Evolutionary conservation across 2,888 invertebrate species (phyloP).

Genomic region (Macrophya annulata): DNA sequence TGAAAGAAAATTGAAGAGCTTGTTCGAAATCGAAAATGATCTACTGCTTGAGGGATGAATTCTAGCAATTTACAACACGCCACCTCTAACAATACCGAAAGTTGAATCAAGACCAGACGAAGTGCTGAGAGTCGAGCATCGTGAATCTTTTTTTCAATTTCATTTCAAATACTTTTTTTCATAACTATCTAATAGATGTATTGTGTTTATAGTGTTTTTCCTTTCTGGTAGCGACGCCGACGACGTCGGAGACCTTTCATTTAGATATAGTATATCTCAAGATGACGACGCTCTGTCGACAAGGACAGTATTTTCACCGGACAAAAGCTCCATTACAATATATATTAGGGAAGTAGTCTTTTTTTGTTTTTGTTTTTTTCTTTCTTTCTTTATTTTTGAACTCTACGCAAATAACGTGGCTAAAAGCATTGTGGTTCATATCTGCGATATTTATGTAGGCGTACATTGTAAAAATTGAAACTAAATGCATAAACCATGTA

Average conservation of each 20-base stretch:
- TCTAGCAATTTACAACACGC: slow-evolving; percentile 77
- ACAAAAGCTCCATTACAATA: slow-evolving; percentile 22
- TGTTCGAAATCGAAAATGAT: slow-evolving; percentile 33
- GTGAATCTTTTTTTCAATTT: slow-evolving; percentile 18
- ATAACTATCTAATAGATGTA: slow-evolving; percentile 11
- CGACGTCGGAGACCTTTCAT: neutral
- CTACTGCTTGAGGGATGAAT: slow-evolving; percentile 55
- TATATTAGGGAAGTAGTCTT: neutral
- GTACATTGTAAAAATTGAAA: neutral
- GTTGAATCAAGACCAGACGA: slow-evolving; percentile 64
- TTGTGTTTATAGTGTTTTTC: neutral
- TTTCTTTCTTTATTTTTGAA: neutral
- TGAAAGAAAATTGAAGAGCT: neutral
- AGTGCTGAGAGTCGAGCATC: neutral
- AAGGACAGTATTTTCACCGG: neutral
- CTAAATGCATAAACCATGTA: slow-evolving; percentile 6
- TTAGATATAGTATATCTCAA: slow-evolving; percentile 19
- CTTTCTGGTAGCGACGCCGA: neutral
- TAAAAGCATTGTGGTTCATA: neutral
- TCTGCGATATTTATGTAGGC: neutral
- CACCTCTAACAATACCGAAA: slow-evolving; percentile 73
- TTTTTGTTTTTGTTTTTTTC: neutral
- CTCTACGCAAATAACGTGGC: neutral
- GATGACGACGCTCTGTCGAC: slow-evolving; percentile 10
- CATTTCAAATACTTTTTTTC: neutral